Base-by-base conservation (phyloP, 2,113 vertebrate genomes). In the Telmatochromis sp. region DNA sequence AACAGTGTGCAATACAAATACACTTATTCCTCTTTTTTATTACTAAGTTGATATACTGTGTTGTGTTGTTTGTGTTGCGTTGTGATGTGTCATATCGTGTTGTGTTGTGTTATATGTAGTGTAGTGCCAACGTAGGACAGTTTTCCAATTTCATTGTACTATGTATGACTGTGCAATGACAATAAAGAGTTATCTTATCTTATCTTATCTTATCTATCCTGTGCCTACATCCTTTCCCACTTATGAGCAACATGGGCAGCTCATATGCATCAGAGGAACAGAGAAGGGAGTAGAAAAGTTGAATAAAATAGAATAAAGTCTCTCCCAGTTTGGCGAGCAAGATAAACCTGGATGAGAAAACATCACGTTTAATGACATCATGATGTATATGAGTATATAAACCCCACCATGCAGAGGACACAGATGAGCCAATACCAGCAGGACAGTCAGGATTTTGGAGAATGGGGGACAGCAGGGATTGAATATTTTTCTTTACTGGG, bases 401-500 rank as follows among this genome's bases (percentile, higher is more conserved):
- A 58, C 26, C 57, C 26, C 26, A 17, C 60, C 60, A 17, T 31
- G 57, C 1, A 2, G 60, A 35, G 60, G 31, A 65, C 31, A 65
- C 17, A 35, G 31, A 12, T 65, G 31, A 65, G 60, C 0, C 17
- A 12, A 65, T n/a, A 35, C 31, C 60, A n/a, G 31, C 60, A 65
- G 31, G 60, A n/a, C 3, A 65, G 60, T 65, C 60, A 37, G 33
- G 31, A n/a, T 65, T 65, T 35, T 0, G 4, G 17, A 65, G 0
- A 65, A 12, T 12, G 31, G 17, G 60, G 9, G 5, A 53, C 9
- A 54, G n/a, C 51, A 54, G n/a, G 51, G 51, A 6, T 11, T 2
- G 10, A 6, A 21, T 54, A 21, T 21, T 6, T 54, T 54, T 33
- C n/a, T 21, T 54, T 54, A 3, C 51, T 54, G 9, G 51, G 9